Evolutionary conservation across 2,797 vertebrate genomes (phyloP), one percentile per base, ranked within the genome.

Genomic region (Trachops cirrhosus): DNA sequence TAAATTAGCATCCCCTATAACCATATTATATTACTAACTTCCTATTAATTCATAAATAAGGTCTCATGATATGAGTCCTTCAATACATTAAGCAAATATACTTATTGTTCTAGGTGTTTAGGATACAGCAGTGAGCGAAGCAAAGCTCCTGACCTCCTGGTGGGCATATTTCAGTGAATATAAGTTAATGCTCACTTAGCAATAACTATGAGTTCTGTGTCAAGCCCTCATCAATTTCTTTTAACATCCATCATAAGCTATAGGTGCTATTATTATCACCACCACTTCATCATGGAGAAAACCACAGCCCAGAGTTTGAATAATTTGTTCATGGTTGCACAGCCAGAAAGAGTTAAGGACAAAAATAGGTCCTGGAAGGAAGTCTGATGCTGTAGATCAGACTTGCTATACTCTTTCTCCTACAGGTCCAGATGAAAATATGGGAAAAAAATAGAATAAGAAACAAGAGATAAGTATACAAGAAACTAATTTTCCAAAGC

Each of bases 21-120:
- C 70, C 14, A n/a, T 1, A 79, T 9, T 12, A 26, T 22, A 21
- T 37, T 83, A 39, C 12, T 95, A 71, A 16, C 16, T 85, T 85
- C n/a, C 57, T 73, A 57, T 46, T 87, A 24, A 78, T 64, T 73
- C 15, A 29, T 54, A 15, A 85, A 32, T 70, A 77, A 86, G 19
- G 1, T 29, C 6, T 50, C 37, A 79, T n/a, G 32, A 52, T 50
- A 74, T 39, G 54, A 86, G 26, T 46, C 3, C 67, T 44, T 68
- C 6, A 67, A 14, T 46, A 48, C 85, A 57, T 70, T 29, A 78
- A 19, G 89, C 3, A 88, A 19, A 91, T 59, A 44, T 46, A n/a
- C 2, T 39, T 78, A 74, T 9, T 44, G 2, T n/a, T 59, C 5
- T 37, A 44, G 15, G 0, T 62, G 3, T 41, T 41, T 18, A 62